Base-by-base conservation (phyloP, 2,888 invertebrate genomes). In the Amphipoea lucens region DNA sequence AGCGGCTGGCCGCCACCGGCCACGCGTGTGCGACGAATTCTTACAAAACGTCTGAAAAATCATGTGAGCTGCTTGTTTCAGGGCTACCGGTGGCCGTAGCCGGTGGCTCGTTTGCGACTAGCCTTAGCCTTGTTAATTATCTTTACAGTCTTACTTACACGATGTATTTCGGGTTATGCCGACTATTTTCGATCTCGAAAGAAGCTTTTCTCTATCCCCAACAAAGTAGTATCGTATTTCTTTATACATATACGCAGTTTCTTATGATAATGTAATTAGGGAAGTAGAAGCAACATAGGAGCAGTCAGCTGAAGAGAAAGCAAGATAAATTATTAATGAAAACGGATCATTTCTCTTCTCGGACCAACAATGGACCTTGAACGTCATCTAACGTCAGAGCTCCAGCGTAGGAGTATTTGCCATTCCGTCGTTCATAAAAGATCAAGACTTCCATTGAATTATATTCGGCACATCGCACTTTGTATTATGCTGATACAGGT, bases 401-500 rank as follows among this genome's bases (percentile, higher is more conserved):
- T 54, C 17, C 3, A 23, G 29, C n/a, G 42, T 62, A 62, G 45
- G 40, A n/a, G 69, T 74, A 73, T 48, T 57, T 60, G 48, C 29
- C 6, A 65, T 65, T 40, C 40, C 17, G 29, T 57, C 42, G 14
- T 71, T 68, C 45, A 60, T 81, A 36, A 60, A 81, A 82, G 14
- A 71, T 63, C 48, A 57, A 67, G 42, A 57, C 2, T 74, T 74
- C 11, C 12, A 72, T 72, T 69, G 60, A 72, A 81, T 81, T 63
- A 72, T 57, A 45, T 79, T 82, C 62, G 17, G 45, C 40, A 45
- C 45, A 62, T 40, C 23, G 51, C 14, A 62, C 36, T 66, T 57
- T 81, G 57, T 79, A 78, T 29, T 71, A 67, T 70, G 48, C 54
- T 70, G 66, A 81, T 83, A 14, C 57, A 20, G 54, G 66, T 54